These are phyloP conservation scores for Cremastinae sp. DNA, from an alignment of 2,888 invertebrate genomes.

Conservation along the genomic window DNA sequence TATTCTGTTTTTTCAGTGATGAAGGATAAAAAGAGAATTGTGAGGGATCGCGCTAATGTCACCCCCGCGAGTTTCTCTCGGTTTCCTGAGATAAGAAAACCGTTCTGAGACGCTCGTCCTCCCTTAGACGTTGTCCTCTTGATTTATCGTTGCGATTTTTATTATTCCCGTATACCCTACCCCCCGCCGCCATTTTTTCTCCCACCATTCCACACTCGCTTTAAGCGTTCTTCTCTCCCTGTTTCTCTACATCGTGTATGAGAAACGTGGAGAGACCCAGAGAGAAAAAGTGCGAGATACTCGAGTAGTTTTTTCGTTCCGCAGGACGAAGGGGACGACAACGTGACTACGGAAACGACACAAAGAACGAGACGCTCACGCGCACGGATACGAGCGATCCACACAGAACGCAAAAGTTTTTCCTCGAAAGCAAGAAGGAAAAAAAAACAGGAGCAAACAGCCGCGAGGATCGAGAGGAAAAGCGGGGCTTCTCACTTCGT, in stretches of 20 bases:
- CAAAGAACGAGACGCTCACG: conserved; percentile 19
- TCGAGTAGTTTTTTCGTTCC: conserved; percentile 74
- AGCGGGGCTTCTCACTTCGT: conserved; percentile 47
- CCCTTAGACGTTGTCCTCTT: conserved; percentile 71
- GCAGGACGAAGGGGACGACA: conserved; percentile 53
- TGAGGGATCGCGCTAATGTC: conserved; percentile 78
- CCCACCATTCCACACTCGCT: conserved; percentile 35
- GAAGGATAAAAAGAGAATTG: conserved; percentile 69
- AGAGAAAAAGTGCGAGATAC: conserved; percentile 34
- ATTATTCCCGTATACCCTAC: conserved; percentile 76
- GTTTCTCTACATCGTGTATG: background rate
- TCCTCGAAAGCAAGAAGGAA: conserved; percentile 57
- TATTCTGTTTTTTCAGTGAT: conserved; percentile 6
- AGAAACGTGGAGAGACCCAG: conserved; percentile 44
- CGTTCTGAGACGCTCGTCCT: conserved; percentile 67
- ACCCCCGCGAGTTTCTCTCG: conserved; percentile 67
- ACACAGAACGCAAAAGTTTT: conserved; percentile 69
- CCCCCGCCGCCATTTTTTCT: conserved; percentile 24
- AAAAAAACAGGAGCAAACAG: conserved; percentile 60
- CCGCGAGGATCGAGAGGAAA: conserved; percentile 45
- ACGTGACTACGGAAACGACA: conserved; percentile 28
- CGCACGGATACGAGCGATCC: conserved; percentile 29
- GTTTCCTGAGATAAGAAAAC: conserved; percentile 77
- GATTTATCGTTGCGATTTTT: conserved; percentile 79
- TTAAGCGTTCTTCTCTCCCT: conserved; percentile 2